A percentile compares a stretch with the other conserved stretches of the same genome.
Evolutionary conservation across 2,113 vertebrate species (phyloP).

Genomic region (Serilophus lunatus): DNA sequence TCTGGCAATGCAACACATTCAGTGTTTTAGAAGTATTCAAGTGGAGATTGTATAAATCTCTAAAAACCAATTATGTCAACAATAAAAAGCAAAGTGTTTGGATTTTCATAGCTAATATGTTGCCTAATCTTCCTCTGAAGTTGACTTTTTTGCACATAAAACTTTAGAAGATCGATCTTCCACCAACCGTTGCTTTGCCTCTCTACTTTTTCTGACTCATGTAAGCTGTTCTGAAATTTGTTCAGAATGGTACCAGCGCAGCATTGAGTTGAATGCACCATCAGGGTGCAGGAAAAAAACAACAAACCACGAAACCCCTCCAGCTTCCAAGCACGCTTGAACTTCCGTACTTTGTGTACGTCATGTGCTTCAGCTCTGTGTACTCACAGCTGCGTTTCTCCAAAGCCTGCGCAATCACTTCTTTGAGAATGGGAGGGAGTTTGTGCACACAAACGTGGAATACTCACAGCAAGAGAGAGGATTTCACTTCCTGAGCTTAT

Average conservation of each 20-base stretch:
- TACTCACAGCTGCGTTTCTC: background rate
- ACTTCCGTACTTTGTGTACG: background rate
- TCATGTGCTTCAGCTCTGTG: background rate
- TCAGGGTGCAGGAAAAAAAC: background rate
- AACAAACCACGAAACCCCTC: background rate
- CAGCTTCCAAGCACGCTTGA: background rate
- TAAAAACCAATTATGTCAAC: background rate
- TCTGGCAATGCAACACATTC: background rate
- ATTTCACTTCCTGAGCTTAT: background rate
- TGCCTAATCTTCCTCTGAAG: background rate
- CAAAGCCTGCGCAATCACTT: background rate
- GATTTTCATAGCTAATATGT: background rate
- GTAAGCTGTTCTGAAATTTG: background rate
- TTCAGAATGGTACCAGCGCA: background rate
- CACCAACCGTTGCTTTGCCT: background rate
- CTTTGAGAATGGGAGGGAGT: background rate
- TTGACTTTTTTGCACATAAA: background rate
- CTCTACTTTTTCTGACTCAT: background rate
- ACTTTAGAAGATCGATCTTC: background rate
- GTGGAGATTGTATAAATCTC: background rate
- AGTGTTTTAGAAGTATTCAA: background rate
- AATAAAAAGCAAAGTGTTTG: background rate
- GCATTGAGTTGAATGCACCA: background rate
- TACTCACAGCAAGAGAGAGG: background rate
- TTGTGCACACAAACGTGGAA: fast-evolving